phyloP scores from a whole-genome alignment of 2,113 vertebrate genomes.

The Isurus oxyrinchus region DNA sequence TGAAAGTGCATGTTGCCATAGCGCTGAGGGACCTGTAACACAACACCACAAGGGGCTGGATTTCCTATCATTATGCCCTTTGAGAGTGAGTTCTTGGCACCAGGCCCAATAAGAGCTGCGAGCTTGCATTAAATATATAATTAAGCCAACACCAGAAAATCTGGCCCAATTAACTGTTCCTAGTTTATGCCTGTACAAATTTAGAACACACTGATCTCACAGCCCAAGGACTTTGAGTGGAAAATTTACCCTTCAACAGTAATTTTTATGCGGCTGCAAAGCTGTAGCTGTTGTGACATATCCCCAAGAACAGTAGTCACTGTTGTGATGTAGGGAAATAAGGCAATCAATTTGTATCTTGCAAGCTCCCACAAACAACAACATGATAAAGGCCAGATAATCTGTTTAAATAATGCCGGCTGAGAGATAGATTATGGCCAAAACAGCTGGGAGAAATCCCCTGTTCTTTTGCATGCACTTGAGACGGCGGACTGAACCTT shows the following conservation, averaged over 20 bases:
- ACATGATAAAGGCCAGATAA: neutral
- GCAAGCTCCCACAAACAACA: neutral
- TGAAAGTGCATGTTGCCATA: neutral
- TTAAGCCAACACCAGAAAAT: neutral
- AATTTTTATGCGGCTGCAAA: neutral
- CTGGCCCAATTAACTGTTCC: neutral
- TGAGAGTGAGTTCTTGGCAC: neutral
- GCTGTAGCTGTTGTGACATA: neutral
- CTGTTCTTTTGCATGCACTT: neutral
- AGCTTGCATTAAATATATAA: neutral
- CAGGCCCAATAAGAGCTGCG: neutral
- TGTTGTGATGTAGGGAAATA: neutral
- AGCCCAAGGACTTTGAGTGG: neutral
- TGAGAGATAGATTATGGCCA: neutral
- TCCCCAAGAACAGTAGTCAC: neutral
- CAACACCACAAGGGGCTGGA: neutral
- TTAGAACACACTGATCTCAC: neutral
- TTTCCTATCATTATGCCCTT: neutral
- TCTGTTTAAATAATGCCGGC: neutral
- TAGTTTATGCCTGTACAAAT: neutral
- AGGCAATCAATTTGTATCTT: neutral
- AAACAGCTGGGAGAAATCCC: neutral
- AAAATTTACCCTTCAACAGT: neutral
- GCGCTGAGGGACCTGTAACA: neutral
- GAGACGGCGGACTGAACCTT: neutral